Evolutionary conservation across 2,888 invertebrate species (phyloP).

Genomic region (Heliconius erato): DNA sequence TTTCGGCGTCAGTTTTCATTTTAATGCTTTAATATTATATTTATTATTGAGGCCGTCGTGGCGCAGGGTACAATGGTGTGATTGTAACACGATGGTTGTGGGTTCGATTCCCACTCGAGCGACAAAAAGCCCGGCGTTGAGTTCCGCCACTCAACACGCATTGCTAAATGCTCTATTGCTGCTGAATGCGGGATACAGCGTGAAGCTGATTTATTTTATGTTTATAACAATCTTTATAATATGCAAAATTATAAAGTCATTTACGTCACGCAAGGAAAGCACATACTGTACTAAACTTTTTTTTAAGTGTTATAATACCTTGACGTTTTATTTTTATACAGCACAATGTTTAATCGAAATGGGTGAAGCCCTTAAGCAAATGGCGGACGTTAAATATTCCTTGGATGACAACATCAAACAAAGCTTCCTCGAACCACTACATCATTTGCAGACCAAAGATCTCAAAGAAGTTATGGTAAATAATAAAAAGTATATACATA

Average conservation of each 20-base stretch:
- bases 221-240: too few species aligned
- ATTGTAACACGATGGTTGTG: too few species aligned
- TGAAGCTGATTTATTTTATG: too few species aligned
- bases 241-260: background rate
- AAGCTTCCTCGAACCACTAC: conserved; percentile 99
- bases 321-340: conserved; percentile 67
- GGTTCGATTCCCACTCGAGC: too few species aligned
- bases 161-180: too few species aligned
- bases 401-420: conserved; percentile 99
- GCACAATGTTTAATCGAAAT: conserved; percentile 96
- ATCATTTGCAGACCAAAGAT: conserved; percentile 99
- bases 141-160: too few species aligned
- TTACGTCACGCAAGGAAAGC: background rate
- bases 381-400: conserved; percentile 99
- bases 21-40: background rate
- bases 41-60: background rate
- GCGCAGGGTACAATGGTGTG: too few species aligned
- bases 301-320: background rate
- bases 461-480: conserved; percentile 99
- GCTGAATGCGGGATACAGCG: too few species aligned
- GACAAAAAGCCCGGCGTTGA: too few species aligned
- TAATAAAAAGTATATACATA: background rate
- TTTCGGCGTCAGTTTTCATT: background rate
- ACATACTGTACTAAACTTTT: background rate
- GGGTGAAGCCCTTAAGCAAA: conserved; percentile 98